These are phyloP conservation scores for Adelges cooleyi DNA, from an alignment of 1,140 invertebrate genomes.

Conservation along the genomic window DNA sequence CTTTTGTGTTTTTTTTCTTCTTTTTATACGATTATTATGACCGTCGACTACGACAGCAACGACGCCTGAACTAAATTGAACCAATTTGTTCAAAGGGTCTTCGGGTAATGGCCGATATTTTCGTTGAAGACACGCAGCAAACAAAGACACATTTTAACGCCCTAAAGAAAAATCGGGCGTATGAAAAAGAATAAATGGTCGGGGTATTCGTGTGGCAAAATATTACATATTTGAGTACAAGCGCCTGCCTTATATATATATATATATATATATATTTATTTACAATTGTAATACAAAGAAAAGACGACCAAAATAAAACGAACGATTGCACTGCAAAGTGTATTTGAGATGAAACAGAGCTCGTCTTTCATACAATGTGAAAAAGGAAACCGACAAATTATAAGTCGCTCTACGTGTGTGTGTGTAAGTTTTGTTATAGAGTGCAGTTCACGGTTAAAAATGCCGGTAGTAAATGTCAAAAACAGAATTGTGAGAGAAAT, in stretches of 20 bases:
- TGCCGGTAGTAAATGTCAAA: not conserved
- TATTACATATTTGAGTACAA: too few relatives aligned
- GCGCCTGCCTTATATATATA: too few relatives aligned
- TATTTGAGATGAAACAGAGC: too few relatives aligned
- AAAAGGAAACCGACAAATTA: constrained; percentile 1
- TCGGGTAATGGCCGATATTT: not conserved
- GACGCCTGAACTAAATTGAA: constrained; percentile 5
- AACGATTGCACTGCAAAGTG: too few relatives aligned
- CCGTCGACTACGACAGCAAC: not conserved
- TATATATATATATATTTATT: too few relatives aligned
- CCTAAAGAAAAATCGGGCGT: too few relatives aligned
- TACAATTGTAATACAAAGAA: too few relatives aligned
- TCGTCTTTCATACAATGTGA: too few relatives aligned
- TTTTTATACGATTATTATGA: not conserved
- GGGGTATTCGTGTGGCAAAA: too few relatives aligned
- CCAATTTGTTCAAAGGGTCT: constrained; percentile 8
- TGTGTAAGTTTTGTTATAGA: constrained; percentile 1
- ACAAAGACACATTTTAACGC: not conserved
- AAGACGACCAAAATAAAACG: too few relatives aligned
- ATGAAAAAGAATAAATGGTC: too few relatives aligned
- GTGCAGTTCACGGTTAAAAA: not conserved
- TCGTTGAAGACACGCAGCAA: not conserved
- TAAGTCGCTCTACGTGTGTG: not conserved
- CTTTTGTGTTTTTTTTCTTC: not conserved
- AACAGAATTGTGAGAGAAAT: not conserved